Base-by-base conservation (phyloP, 2,888 invertebrate genomes). In the Drosophila kambysellisi region DNA sequence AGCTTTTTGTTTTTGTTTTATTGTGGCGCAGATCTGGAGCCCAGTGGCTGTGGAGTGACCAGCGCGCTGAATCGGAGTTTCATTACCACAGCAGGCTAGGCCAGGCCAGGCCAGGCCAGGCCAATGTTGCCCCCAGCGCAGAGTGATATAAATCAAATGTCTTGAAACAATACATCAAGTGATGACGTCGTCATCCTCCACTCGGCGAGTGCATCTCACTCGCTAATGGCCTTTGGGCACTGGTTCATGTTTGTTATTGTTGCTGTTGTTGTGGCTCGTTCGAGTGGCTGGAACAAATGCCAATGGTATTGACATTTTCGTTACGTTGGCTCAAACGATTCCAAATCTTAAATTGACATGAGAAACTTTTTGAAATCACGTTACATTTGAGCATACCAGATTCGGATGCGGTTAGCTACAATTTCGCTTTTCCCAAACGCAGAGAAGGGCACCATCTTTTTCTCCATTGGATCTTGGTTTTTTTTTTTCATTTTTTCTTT, bases 241-340 rank as follows among this genome's bases (percentile, higher is more conserved):
- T 37, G 58, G 30, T 43, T 33, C 25, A 25, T 25, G 46, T 30
- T 63, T 59, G 66, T 56, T 39, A n/a, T 25, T 25, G 25, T 25
- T 25, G 25, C 41, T 76, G 48, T 53, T 52, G 48, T 56, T 67
- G 37, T 32, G 43, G 65, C 59, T 56, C 51, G 37, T 20, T 66
- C 60, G 70, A 77, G 77, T 70, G 74, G 71, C 61, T 73, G 84
- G 73, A 77, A 72, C 79, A 89, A 88, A 85, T 89, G 89, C 87
- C 89, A 89, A 85, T 82, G 89, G 71, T 89, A 83, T 89, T 89
- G 89, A 89, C 89, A 88, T 88, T 82, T 86, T 80, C 72, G 83
- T 79, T 81, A 78, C 79, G 79, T 79, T 79, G 59, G 59, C 67
- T 66, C 53, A 66, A 78, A 60, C 50, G 77, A 76, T 84, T 76